Percentiles rank a stretch among this genome's conserved stretches.
Conservation (phyloP, 2,113 vertebrate species). For the Corythoichthys intestinalis region DNA sequence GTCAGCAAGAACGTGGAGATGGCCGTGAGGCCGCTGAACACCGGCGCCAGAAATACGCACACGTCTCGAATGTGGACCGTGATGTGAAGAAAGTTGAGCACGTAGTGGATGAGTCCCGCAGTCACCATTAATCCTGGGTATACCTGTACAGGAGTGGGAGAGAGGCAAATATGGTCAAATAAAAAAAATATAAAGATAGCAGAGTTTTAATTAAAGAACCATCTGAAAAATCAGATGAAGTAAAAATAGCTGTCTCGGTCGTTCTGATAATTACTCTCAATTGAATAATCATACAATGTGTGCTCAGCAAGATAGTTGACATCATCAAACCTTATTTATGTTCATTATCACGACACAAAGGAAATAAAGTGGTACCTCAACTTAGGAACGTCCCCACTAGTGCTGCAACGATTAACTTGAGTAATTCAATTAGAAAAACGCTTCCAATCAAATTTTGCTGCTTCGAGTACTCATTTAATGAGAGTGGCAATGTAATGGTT, state of each 20-base stretch:
- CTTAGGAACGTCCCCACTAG: no score
- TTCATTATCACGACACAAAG: no score
- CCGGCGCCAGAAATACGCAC: slow-evolving; percentile 94
- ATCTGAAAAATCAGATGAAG: neutral
- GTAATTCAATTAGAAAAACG: no score
- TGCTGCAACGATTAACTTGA: no score
- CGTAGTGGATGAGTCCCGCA: slow-evolving; percentile 97
- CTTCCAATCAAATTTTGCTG: no score
- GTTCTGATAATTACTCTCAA: no score
- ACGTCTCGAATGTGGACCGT: slow-evolving; percentile 98
- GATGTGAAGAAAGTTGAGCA: slow-evolving; percentile 94
- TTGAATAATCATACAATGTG: no score
- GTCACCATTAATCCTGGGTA: slow-evolving; percentile 99
- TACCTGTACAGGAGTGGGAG: slow-evolving; percentile 72
- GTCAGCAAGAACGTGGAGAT: slow-evolving; percentile 98
- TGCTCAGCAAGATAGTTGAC: no score
- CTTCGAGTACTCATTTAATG: no score
- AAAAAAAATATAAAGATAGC: neutral
- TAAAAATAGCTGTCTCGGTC: neutral
- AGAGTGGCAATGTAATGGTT: no score
- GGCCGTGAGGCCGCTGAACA: slow-evolving; percentile 97
- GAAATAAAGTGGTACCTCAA: no score
- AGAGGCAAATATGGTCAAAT: neutral
- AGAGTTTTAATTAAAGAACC: neutral
- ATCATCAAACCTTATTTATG: no score